Percentiles rank a stretch among this genome's conserved stretches.
These are phyloP conservation scores for Zeugodacus cucurbitae DNA, from an alignment of 1,140 invertebrate genomes.

Conservation along the genomic window DNA sequence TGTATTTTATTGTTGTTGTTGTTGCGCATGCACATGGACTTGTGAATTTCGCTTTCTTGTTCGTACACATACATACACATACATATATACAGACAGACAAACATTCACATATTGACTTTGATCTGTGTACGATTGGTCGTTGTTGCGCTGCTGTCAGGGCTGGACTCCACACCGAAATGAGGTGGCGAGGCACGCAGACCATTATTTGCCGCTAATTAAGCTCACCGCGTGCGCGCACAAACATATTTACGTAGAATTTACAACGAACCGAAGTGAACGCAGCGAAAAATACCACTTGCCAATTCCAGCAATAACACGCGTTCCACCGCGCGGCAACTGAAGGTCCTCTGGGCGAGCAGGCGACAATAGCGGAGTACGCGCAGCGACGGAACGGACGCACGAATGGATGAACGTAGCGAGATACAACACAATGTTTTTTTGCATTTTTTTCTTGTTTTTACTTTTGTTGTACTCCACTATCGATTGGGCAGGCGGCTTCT, in stretches of 20 bases:
- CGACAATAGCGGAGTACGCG: not conserved
- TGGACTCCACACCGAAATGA: not conserved
- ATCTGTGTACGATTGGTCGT: conserved; percentile 22
- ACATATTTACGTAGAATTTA: not conserved
- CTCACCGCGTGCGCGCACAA: conserved; percentile 1
- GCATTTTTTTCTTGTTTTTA: too few species aligned
- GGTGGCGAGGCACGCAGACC: conserved; percentile 46
- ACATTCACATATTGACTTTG: not conserved
- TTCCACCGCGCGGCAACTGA: not conserved
- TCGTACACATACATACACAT: not conserved
- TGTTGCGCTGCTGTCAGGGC: conserved; percentile 23
- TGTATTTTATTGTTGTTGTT: not conserved
- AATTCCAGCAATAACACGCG: not conserved
- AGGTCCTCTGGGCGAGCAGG: not conserved
- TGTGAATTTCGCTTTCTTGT: conserved; percentile 35
- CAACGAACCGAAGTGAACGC: not conserved
- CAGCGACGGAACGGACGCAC: not conserved
- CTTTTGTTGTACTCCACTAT: not conserved
- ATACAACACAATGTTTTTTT: too few species aligned
- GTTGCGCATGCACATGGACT: conserved; percentile 8
- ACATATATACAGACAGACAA: not conserved
- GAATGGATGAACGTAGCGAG: not conserved
- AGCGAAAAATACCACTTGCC: not conserved
- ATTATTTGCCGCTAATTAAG: conserved; percentile 47
- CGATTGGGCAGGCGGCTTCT: conserved; percentile 16